These are phyloP conservation scores for Clistopyga incitator DNA, from an alignment of 2,888 invertebrate species.

Conservation along the genomic window DNA sequence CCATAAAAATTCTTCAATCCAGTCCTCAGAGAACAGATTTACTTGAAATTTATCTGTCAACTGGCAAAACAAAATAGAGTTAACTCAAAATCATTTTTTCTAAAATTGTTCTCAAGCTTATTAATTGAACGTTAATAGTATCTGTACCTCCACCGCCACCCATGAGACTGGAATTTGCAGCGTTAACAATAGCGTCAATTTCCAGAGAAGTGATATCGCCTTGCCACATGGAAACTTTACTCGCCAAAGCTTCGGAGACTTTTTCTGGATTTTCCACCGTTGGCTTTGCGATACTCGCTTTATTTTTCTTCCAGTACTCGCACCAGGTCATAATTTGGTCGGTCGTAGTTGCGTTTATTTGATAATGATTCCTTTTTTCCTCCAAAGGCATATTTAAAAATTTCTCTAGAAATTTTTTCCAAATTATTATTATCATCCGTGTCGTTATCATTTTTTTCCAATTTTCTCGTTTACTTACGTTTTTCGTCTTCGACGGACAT, in stretches of 20 bases:
- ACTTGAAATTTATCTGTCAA: too few species aligned
- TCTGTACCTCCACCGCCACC: conserved; percentile 91
- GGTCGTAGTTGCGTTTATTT: conserved; percentile 82
- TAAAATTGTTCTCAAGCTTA: not conserved
- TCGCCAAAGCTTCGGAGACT: conserved; percentile 81
- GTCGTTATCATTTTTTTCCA: conserved; percentile 13
- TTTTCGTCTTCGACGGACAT: conserved; percentile 77
- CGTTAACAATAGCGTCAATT: conserved; percentile 96
- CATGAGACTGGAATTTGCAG: conserved; percentile 90
- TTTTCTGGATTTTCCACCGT: conserved; percentile 69
- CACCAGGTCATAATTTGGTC: conserved; percentile 87
- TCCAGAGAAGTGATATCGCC: conserved; percentile 94
- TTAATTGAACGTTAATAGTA: not conserved
- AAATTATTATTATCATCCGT: not conserved
- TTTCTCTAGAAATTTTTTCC: conserved; percentile 79
- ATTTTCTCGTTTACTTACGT: conserved; percentile 70
- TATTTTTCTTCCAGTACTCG: conserved; percentile 83
- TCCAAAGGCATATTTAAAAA: conserved; percentile 85
- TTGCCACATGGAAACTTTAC: conserved; percentile 89
- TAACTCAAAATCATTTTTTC: not conserved
- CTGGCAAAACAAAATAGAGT: too few species aligned
- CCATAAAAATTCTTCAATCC: too few species aligned
- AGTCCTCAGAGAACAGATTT: too few species aligned
- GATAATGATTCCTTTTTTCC: conserved; percentile 86
- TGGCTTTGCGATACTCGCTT: conserved; percentile 80